These are phyloP conservation scores for Sitodiplosis mosellana DNA, from an alignment of 1,140 invertebrate species.

Conservation along the genomic window DNA sequence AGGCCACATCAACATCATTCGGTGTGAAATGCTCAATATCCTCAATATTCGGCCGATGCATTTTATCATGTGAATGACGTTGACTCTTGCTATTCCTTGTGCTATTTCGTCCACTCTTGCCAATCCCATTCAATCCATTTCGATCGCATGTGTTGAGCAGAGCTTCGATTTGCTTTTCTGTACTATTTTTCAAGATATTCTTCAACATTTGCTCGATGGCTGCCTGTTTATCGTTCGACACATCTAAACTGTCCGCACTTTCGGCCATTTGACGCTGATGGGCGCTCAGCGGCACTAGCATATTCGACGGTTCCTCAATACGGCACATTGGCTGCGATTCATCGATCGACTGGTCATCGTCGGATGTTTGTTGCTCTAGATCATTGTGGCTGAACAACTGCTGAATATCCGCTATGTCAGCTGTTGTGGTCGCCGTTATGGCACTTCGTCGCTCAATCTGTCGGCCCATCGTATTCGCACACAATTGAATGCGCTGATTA, in stretches of 20 bases:
- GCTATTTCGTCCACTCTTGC: conserved; percentile 9
- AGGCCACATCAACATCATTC: conserved; percentile 12
- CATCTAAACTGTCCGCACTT: too few species aligned
- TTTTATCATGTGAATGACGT: too few species aligned
- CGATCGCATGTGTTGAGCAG: too few species aligned
- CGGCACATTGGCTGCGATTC: conserved; percentile 18
- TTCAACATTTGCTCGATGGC: too few species aligned
- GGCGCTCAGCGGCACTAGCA: conserved; percentile 7
- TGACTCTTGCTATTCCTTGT: conserved; percentile 1
- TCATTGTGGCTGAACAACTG: conserved; percentile 20
- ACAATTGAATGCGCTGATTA: conserved; percentile 21
- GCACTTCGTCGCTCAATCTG: conserved; percentile 38
- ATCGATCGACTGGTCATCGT: too few species aligned
- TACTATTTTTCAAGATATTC: not conserved
- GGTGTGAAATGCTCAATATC: too few species aligned
- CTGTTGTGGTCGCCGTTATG: conserved; percentile 25
- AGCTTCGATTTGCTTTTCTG: too few species aligned
- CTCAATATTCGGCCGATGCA: too few species aligned
- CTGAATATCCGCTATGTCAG: conserved; percentile 31
- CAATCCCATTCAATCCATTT: conserved; percentile 6
- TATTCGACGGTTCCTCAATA: conserved; percentile 30
- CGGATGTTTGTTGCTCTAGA: too few species aligned
- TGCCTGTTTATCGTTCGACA: conserved; percentile 9
- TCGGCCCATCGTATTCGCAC: conserved; percentile 18
- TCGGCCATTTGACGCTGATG: too few species aligned